Conservation (phyloP, 2,113 vertebrate genomes). For the Pygoscelis adeliae region DNA sequence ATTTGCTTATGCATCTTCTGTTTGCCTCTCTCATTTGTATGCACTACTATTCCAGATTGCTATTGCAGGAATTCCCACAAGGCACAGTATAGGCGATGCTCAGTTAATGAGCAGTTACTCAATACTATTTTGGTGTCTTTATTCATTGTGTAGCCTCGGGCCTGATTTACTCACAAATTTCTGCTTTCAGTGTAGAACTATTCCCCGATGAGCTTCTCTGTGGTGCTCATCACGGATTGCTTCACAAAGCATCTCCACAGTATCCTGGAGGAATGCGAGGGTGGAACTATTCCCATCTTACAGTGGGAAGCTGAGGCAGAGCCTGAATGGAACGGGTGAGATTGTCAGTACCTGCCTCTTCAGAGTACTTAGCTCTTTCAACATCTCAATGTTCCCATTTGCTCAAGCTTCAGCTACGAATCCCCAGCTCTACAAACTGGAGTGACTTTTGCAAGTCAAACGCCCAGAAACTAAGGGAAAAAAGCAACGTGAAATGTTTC, state of each 20-base stretch:
- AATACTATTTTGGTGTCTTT: slow-evolving; percentile 2
- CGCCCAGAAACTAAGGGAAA: not conserved
- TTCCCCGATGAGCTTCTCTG: slow-evolving; percentile 1
- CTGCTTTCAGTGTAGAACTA: not conserved
- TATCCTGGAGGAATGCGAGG: not conserved
- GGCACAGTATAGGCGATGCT: not conserved
- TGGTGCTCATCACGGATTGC: not conserved
- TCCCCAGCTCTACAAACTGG: not conserved
- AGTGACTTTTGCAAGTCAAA: not conserved
- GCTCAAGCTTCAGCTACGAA: not conserved
- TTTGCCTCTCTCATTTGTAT: slow-evolving; percentile 11
- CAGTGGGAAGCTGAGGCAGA: not conserved
- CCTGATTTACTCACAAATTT: slow-evolving; percentile 37
- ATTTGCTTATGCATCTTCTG: not conserved
- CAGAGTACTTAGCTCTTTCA: not conserved
- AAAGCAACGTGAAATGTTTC: not conserved
- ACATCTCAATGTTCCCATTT: not conserved
- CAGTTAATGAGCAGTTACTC: slow-evolving; percentile 49
- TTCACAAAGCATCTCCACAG: not conserved
- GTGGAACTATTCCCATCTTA: not conserved
- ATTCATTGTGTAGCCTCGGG: not conserved
- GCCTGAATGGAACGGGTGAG: not conserved
- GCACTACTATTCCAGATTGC: not conserved
- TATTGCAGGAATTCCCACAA: slow-evolving; percentile 16
- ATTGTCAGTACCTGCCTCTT: not conserved